Percentiles rank a stretch among this genome's conserved stretches.
phyloP scores from a whole-genome alignment of 2,113 vertebrate species.

The Equus quagga region DNA sequence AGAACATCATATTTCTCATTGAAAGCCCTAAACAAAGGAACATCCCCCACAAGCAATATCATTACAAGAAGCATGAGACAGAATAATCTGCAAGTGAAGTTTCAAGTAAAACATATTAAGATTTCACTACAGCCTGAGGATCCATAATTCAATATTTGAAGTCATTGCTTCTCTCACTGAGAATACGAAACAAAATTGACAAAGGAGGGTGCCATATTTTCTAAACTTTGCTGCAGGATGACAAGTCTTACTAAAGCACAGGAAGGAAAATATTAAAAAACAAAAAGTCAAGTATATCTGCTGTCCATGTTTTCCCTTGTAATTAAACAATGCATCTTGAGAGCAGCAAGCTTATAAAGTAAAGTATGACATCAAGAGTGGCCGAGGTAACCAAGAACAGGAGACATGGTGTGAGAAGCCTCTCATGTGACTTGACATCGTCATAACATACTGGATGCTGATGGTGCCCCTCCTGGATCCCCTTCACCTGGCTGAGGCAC shows the following conservation, averaged over 20 bases:
- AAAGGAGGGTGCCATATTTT: conserved; percentile 50
- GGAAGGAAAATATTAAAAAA: conserved; percentile 11
- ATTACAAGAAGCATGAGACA: conserved; percentile 59
- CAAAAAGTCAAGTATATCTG: neutral
- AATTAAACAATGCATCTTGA: neutral
- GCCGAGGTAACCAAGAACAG: neutral
- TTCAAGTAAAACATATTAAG: conserved; percentile 67
- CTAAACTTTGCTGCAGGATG: conserved; percentile 1
- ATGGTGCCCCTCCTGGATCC: neutral
- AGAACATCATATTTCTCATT: conserved; percentile 65
- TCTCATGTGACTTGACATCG: neutral
- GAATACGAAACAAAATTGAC: conserved; percentile 50
- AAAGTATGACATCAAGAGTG: neutral
- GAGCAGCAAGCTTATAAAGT: neutral
- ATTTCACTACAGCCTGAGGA: conserved; percentile 66
- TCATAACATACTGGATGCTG: neutral
- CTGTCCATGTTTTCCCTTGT: neutral
- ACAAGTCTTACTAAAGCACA: conserved; percentile 35
- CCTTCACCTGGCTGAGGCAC: neutral
- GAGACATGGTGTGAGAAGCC: neutral
- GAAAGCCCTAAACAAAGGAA: conserved; percentile 63
- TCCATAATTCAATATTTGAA: conserved; percentile 69
- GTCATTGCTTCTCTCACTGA: conserved; percentile 43
- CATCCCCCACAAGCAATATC: conserved; percentile 49
- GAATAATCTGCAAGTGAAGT: conserved; percentile 68